Base-by-base conservation (phyloP, 2,888 invertebrate species). In the Oeneis ivallda region DNA sequence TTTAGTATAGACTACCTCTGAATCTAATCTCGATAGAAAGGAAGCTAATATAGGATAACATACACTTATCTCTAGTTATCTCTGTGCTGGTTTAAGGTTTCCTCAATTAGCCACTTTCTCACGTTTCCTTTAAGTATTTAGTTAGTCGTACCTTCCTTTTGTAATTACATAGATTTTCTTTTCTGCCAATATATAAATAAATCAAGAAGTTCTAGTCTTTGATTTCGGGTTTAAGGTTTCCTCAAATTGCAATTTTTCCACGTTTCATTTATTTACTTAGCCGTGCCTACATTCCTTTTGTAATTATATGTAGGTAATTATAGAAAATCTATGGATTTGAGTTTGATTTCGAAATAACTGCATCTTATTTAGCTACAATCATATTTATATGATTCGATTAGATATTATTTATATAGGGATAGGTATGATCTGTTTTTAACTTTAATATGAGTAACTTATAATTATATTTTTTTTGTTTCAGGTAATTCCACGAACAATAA, bases 11-110 rank as follows among this genome's bases (percentile, higher is more conserved):
- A 17, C 26, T 15, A 45, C 49, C 61, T 57, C 56, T 41, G 39
- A 43, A 57, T 63, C 56, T 65, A 52, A 63, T 68, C 63, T 60
- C 57, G 39, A 52, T 57, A 34, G 52, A 65, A 57, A 60, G 65
- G 65, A 65, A 63, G 65, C 45, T 53, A 65, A 41, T 68, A 54
- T 65, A 34, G 43, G 60, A 68, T 68, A 50, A 65, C 39, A 62
- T 50, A 32, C 50, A 59, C 47, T 54, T 60, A 60, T 66, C 65
- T 63, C 37, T 59, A 68, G 62, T 65, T 63, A 68, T 57, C 60
- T 57, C 60, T 57, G 56, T 57, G 50, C 47, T 34, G 39, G 49
- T 60, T 56, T 53, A 43, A 66, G 26, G 62, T 62, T 67, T 50
- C 61, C 65, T 65, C 65, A 62, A 56, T 60, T 65, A 68, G 47